These are phyloP conservation scores for Spea bombifrons DNA, from an alignment of 2,113 vertebrate species.

Conservation along the genomic window DNA sequence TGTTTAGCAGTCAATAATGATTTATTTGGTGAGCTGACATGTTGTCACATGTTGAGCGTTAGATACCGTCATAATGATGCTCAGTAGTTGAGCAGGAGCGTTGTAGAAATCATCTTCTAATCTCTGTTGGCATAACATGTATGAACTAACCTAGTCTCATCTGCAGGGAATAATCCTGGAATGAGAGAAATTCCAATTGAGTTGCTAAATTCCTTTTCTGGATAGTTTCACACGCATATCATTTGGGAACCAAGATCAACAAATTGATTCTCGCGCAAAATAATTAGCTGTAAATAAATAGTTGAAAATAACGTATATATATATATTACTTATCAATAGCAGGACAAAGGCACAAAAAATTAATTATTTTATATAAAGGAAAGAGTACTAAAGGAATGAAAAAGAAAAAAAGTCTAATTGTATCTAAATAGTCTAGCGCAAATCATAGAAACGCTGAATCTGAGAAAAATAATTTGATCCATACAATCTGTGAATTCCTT, in stretches of 20 bases:
- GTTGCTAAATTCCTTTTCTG: conserved; percentile 12
- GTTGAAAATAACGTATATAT: neutral
- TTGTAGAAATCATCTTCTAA: conserved; percentile 32
- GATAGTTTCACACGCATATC: conserved; percentile 7
- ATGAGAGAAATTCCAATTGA: conserved; percentile 34
- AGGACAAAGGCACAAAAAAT: too few species aligned
- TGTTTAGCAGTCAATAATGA: conserved; percentile 7
- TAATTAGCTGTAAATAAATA: neutral
- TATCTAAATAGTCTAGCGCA: too few species aligned
- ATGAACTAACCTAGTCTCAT: conserved; percentile 22
- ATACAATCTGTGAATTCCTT: too few species aligned
- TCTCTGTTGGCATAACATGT: conserved; percentile 21
- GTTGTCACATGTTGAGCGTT: conserved; percentile 14
- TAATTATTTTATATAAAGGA: too few species aligned
- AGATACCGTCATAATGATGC: conserved; percentile 39
- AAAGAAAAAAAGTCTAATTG: too few species aligned
- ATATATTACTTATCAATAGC: too few species aligned
- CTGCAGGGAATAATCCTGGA: conserved; percentile 34
- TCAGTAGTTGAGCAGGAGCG: conserved; percentile 32
- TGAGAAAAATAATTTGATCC: too few species aligned
- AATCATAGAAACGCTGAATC: too few species aligned
- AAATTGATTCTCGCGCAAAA: conserved; percentile 1
- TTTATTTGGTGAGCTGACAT: conserved; percentile 30
- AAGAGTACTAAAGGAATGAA: too few species aligned
- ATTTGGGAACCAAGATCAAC: conserved; percentile 24